Base-by-base conservation (phyloP, 2,888 invertebrate species). In the Amitus sp. region DNA sequence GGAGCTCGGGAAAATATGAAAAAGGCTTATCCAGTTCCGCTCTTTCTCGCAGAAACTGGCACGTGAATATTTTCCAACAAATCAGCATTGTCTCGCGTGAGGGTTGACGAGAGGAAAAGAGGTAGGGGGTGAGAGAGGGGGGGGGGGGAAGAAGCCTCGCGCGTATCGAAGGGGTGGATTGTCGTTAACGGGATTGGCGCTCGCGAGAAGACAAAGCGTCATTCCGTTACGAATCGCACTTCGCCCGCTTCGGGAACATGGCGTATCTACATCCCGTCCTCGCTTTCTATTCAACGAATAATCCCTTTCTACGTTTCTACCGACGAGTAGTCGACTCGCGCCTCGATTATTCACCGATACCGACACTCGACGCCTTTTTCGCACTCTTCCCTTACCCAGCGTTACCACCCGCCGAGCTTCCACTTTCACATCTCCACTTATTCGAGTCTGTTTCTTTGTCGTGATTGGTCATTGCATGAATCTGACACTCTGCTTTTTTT, bases 251-350 rank as follows among this genome's bases (percentile, higher is more conserved):
- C 72, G 73, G 68, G 73, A 75, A 78, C 81, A 80, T 81, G 81
- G 76, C 79, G 73, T 81, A 81, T 81, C 81, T 80, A 76, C 79
- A 79, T 79, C 80, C 78, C 76, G 70, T 56, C 68, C 58, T 57
- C 47, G 65, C 10, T 33, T 51, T 60, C 69, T 67, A 71, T 72
- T 71, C 70, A 69, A 10, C 58, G 51, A 54, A 54, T 37, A 13
- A 37, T 69, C 68, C 66, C 65, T 68, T 66, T 66, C 62, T 59
- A 50, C 58, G 62, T 62, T 58, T 50, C 62, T 59, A 61, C 51
- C 15, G 33, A 34, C 57, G 54, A 45, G 52, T n/a, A n/a, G n/a
- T n/a, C n/a, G n/a, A n/a, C n/a, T n/a, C 42, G 57, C 45, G 13
- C 27, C 64, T 60, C 64, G 62, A 76, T 37, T 37, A 37, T 73